Conservation (phyloP, 2,113 vertebrate genomes). For the Phocoena phocoena region DNA sequence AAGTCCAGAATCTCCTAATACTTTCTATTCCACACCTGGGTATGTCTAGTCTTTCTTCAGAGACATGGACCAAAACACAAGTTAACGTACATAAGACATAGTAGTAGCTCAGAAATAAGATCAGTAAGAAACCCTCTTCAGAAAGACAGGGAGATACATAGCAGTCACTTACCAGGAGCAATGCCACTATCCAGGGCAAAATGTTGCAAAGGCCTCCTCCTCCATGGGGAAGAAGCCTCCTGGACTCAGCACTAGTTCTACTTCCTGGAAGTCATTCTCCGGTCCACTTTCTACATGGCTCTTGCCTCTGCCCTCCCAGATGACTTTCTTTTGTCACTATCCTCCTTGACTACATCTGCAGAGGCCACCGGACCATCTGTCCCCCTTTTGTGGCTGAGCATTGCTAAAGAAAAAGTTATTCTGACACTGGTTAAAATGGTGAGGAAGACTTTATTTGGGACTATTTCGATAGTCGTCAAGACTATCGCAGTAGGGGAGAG, state of each 20-base stretch:
- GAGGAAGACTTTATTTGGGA: background rate
- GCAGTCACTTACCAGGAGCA: background rate
- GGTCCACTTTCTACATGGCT: background rate
- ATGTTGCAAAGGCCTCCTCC: background rate
- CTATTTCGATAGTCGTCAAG: background rate
- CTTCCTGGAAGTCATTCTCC: background rate
- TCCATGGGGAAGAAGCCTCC: background rate
- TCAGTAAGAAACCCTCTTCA: background rate
- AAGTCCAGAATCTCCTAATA: background rate
- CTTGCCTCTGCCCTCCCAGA: background rate
- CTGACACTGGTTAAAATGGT: background rate
- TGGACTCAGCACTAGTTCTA: background rate
- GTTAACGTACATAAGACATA: background rate
- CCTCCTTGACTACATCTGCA: background rate
- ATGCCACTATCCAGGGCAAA: background rate
- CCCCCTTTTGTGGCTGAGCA: background rate
- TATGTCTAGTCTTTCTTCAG: background rate
- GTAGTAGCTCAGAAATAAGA: background rate
- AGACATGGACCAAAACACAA: background rate
- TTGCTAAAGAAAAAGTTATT: background rate
- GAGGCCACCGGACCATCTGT: background rate
- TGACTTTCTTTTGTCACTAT: background rate
- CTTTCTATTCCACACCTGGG: background rate
- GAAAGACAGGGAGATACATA: background rate
- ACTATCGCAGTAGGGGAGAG: background rate